Conservation (phyloP, 1,140 invertebrate species). For the Elymnias hypermnestra region DNA sequence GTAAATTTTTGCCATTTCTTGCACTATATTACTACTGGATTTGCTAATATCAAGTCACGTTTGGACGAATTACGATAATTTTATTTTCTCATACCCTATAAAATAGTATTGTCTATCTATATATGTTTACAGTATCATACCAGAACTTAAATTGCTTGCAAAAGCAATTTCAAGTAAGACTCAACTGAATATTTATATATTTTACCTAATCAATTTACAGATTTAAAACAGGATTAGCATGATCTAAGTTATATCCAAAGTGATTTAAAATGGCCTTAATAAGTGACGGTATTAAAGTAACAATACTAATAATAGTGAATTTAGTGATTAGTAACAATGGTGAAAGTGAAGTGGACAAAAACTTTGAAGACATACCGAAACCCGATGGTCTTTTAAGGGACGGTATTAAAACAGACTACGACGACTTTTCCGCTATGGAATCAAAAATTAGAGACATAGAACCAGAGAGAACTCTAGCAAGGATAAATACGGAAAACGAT, state of each 20-base stretch:
- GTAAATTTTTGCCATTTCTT: too few relatives aligned
- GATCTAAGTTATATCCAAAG: neutral
- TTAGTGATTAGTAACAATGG: conserved; percentile 9
- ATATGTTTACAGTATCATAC: too few relatives aligned
- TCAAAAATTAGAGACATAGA: neutral
- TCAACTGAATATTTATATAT: too few relatives aligned
- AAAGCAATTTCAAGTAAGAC: too few relatives aligned
- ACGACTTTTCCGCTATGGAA: neutral
- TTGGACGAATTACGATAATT: too few relatives aligned
- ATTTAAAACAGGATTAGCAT: too few relatives aligned
- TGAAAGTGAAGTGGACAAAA: conserved; percentile 10
- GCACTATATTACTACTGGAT: too few relatives aligned
- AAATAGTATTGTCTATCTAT: too few relatives aligned
- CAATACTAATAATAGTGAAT: conserved; percentile 18
- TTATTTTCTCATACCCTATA: too few relatives aligned
- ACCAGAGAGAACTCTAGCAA: neutral
- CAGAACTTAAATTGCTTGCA: too few relatives aligned
- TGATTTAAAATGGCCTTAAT: conserved; percentile 11
- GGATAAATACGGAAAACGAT: neutral
- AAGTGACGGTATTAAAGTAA: conserved; percentile 12
- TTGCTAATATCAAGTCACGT: too few relatives aligned
- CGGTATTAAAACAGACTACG: neutral
- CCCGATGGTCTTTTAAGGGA: neutral
- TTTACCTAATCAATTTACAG: too few relatives aligned
- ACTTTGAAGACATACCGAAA: neutral